A percentile compares a stretch with the other conserved stretches of the same genome.
Conservation (phyloP, 2,888 invertebrate species). For the Linnaemya tessellans region DNA sequence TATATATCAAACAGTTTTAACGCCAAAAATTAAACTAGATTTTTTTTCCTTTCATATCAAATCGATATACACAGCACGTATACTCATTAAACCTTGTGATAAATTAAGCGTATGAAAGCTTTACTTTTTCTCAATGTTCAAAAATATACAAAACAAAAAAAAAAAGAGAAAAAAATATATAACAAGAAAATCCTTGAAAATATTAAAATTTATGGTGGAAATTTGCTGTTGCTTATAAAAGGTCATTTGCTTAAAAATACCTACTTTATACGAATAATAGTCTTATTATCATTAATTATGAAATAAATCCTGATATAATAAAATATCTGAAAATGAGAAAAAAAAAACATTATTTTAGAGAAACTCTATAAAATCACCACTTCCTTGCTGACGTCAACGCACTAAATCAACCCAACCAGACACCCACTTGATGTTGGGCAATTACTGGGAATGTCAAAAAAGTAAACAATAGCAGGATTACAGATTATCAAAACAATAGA, state of each 20-base stretch:
- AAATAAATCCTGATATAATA: conserved; percentile 68
- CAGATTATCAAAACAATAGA: conserved; percentile 70
- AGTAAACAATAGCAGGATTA: conserved; percentile 70
- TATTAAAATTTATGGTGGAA: conserved; percentile 65
- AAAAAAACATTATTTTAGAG: not conserved
- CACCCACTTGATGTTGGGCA: conserved; percentile 57
- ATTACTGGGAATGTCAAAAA: conserved; percentile 66
- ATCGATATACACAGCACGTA: conserved; percentile 68
- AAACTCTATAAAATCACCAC: conserved; percentile 37
- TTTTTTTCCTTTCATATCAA: conserved; percentile 27
- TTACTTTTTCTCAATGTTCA: conserved; percentile 13
- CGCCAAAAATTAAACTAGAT: conserved; percentile 13
- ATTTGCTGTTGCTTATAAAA: conserved; percentile 47
- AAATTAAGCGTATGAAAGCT: conserved; percentile 72
- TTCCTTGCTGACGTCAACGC: not conserved
- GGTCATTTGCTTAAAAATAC: conserved; percentile 47
- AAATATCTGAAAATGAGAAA: conserved; percentile 29
- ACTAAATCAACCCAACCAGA: conserved; percentile 8
- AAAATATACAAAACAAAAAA: not conserved
- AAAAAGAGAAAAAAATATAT: not conserved
- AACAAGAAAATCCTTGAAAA: conserved; percentile 47
- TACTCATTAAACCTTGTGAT: conserved; percentile 70
- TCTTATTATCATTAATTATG: conserved; percentile 71
- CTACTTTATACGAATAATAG: conserved; percentile 45
- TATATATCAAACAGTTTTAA: conserved; percentile 30